Conservation (phyloP, 2,888 invertebrate genomes). For the Xestia rhomboidea region DNA sequence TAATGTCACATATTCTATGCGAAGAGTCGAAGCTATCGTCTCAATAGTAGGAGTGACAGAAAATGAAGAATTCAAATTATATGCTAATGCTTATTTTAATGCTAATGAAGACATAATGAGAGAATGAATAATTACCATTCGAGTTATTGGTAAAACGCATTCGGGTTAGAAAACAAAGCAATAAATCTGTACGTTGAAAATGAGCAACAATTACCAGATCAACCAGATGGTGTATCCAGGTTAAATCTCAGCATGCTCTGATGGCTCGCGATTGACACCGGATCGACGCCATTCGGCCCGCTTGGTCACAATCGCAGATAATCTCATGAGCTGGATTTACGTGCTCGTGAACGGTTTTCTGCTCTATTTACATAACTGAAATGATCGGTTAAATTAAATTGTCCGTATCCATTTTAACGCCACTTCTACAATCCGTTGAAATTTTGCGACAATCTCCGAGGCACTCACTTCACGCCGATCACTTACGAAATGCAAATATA, state of each 20-base stretch:
- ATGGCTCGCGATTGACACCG: conserved; percentile 73
- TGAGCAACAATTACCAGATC: conserved; percentile 79
- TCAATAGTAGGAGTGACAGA: conserved; percentile 15
- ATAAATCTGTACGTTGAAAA: conserved; percentile 75
- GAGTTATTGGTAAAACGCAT: conserved; percentile 64
- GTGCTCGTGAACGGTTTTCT: conserved; percentile 81
- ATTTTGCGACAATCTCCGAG: conserved; percentile 73
- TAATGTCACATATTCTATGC: not conserved
- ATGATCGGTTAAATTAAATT: conserved; percentile 85
- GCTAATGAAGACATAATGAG: conserved; percentile 50
- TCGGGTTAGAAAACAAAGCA: conserved; percentile 68
- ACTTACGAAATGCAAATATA: conserved; percentile 75
- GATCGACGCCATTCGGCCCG: conserved; percentile 72
- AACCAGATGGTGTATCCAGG: conserved; percentile 77
- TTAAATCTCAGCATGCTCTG: conserved; percentile 81
- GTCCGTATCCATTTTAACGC: conserved; percentile 81
- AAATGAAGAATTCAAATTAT: conserved; percentile 37
- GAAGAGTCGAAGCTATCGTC: not conserved
- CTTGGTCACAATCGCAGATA: conserved; percentile 83
- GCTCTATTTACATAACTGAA: conserved; percentile 86
- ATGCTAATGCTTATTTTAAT: conserved; percentile 52
- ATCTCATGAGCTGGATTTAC: conserved; percentile 81
- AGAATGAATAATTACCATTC: conserved; percentile 45
- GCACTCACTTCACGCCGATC: conserved; percentile 74
- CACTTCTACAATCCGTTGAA: conserved; percentile 69